A percentile compares a stretch with the other conserved stretches of the same genome.
Evolutionary conservation across 2,113 vertebrate species (phyloP).

Genomic region (Sebastes schlegelii): DNA sequence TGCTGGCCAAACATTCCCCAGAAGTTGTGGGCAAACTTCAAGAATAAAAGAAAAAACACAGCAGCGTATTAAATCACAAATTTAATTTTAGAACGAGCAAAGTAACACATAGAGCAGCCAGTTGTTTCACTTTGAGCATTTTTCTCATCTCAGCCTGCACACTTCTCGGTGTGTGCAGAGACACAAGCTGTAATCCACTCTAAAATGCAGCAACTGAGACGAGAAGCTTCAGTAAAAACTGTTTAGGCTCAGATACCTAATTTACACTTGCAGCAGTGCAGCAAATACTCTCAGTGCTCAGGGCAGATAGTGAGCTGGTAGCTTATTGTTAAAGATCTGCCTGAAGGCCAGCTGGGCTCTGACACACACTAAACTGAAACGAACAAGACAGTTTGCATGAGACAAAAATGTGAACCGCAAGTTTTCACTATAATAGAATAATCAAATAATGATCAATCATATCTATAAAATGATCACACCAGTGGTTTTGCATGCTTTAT

Average conservation of each 20-base stretch:
- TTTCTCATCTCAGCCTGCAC: conserved; percentile 27
- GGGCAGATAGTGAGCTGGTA: conserved; percentile 35
- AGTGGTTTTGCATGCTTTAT: neutral
- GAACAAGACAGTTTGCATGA: neutral
- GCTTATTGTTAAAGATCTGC: conserved; percentile 36
- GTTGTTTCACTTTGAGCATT: conserved; percentile 43
- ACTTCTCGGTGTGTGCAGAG: conserved; percentile 31
- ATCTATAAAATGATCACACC: neutral
- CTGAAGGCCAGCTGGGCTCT: conserved; percentile 12
- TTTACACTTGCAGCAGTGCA: conserved; percentile 60
- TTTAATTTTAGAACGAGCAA: conserved; percentile 32
- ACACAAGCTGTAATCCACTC: conserved; percentile 61
- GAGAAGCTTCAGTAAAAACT: conserved; percentile 45
- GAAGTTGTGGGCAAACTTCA: conserved; percentile 70
- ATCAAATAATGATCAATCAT: neutral
- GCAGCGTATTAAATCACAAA: conserved; percentile 48
- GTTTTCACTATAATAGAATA: neutral
- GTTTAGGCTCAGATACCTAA: conserved; percentile 53
- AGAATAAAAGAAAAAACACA: neutral
- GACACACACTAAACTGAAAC: neutral
- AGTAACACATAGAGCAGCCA: conserved; percentile 44
- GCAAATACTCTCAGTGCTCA: conserved; percentile 30
- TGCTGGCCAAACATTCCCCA: conserved; percentile 64
- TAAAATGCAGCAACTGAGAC: conserved; percentile 47
- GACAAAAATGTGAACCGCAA: neutral